A percentile compares a stretch with the other conserved stretches of the same genome.
These are phyloP conservation scores for Panurus biarmicus DNA, from an alignment of 2,113 vertebrate species.

Conservation along the genomic window DNA sequence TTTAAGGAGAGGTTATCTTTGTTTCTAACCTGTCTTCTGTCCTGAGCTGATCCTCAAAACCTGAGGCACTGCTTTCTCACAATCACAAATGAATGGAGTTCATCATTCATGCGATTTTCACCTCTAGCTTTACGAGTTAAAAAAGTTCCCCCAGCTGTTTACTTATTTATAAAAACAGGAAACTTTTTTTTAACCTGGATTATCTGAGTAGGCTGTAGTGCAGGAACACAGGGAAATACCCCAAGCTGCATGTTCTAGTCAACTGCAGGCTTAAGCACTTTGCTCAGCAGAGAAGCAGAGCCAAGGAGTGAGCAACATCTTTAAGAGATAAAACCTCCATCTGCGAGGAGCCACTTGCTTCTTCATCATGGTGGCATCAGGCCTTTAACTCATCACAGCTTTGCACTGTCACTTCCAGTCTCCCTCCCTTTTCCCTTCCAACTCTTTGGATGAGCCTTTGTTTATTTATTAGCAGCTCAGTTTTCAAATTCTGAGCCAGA, in stretches of 20 bases:
- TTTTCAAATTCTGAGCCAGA: constrained; percentile 13
- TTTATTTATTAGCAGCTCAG: neutral
- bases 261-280: neutral
- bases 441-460: neutral
- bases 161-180: neutral
- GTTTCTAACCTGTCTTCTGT: neutral
- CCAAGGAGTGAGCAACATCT: neutral
- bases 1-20: neutral
- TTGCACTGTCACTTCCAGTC: neutral
- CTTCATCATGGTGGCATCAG: neutral
- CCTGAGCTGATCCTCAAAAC: neutral
- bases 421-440: neutral
- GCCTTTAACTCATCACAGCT: neutral
- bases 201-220: neutral
- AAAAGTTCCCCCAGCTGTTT: neutral
- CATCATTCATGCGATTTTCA: neutral
- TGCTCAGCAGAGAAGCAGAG: neutral
- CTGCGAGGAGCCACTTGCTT: neutral
- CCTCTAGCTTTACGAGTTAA: neutral
- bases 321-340: neutral
- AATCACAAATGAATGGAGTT: neutral
- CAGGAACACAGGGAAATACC: neutral
- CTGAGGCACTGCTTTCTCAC: neutral
- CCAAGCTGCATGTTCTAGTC: neutral
- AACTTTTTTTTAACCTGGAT: neutral